Percentiles rank a stretch among this genome's conserved stretches.
Conservation (phyloP, 2,888 invertebrate genomes). For the Buathra laborator region DNA sequence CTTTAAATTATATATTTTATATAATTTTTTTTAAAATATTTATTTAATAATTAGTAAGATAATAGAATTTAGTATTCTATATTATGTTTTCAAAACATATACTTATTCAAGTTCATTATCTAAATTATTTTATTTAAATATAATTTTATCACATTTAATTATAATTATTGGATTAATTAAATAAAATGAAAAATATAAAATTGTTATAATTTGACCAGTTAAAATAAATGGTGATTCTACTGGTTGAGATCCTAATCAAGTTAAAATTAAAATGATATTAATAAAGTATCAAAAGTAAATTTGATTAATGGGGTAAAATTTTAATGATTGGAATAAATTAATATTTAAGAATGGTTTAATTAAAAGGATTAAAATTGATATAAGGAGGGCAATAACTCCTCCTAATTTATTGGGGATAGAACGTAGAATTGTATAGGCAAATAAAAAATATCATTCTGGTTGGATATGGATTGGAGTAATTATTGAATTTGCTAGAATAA, state of each 20-base stretch:
- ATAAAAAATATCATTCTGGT: slow-evolving; percentile 94
- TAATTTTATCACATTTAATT: slow-evolving; percentile 73
- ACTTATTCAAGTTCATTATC: slow-evolving; percentile 88
- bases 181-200: slow-evolving; percentile 79
- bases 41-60: slow-evolving; percentile 66
- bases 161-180: slow-evolving; percentile 72
- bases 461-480: slow-evolving; percentile 92
- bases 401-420: slow-evolving; percentile 93
- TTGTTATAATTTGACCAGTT: slow-evolving; percentile 78
- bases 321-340: slow-evolving; percentile 87
- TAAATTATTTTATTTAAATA: slow-evolving; percentile 43
- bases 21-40: slow-evolving; percentile 65
- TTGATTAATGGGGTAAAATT: slow-evolving; percentile 87
- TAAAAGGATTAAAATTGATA: slow-evolving; percentile 90
- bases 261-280: slow-evolving; percentile 81
- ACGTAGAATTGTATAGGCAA: slow-evolving; percentile 93
- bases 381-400: slow-evolving; percentile 89
- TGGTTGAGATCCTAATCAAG: slow-evolving; percentile 85
- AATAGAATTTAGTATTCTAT: slow-evolving; percentile 86
- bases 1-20: slow-evolving; percentile 76
- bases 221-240: slow-evolving; percentile 84
- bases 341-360: slow-evolving; percentile 87
- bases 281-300: slow-evolving; percentile 83
- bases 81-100: slow-evolving; percentile 91
- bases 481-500: slow-evolving; percentile 89